Base-by-base conservation (phyloP, 2,888 invertebrate species). In the Sinelater perroti region DNA sequence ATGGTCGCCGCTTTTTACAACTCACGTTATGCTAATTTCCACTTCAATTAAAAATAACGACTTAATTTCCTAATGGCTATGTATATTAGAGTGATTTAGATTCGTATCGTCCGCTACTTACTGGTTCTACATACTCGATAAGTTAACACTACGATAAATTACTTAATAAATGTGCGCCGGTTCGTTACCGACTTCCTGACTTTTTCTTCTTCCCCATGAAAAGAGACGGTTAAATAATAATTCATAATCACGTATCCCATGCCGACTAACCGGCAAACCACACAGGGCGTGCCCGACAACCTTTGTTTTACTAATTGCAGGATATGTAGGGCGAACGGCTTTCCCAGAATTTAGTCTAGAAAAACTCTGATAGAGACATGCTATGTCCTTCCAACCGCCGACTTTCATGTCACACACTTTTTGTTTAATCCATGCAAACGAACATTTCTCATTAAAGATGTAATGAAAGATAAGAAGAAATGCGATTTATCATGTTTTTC, bases 11-110 rank as follows among this genome's bases (percentile, higher is more conserved):
- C n/a, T 46, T 46, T 46, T 36, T 36, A 36, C 36, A 36, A 24
- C 40, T 40, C 35, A 30, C 30, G 18, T 30, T 58, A 58, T 58
- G 58, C 46, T 30, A 58, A 58, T 58, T 53, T 53, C 20, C 31
- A 14, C 45, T 53, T 54, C 53, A 54, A 58, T 58, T 58, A 58
- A 58, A 58, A 58, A 58, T 58, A 58, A 58, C 53, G 53, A 58
- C 58, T 58, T 58, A 58, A 38, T 38, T 38, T 38, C 58, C 47
- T 58, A 58, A 58, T 58, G 53, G 57, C 33, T 47, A 50, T 20
- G 49, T 50, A 38, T 42, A 47, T 40, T 54, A 44, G 47, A 30
- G 45, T 58, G 53, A 53, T 58, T 58, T 53, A 57, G 58, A 58
- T 49, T 38, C 24, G 24, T 47, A 58, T 47, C 58, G 40, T 18